These are phyloP conservation scores for Sceloporus tristichus DNA, from an alignment of 2,113 vertebrate species.

Conservation along the genomic window DNA sequence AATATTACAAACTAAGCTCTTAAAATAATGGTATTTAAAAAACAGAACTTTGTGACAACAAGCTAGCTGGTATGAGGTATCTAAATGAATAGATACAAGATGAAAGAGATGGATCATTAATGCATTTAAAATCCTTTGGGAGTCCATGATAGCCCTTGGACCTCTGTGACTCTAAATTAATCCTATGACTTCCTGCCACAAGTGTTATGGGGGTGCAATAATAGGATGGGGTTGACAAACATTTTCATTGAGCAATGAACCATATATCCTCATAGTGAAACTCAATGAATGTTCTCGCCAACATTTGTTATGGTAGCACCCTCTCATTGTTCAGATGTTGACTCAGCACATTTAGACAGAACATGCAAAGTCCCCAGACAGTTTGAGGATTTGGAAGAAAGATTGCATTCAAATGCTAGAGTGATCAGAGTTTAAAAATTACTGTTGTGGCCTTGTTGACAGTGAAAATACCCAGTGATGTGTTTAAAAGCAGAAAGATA, in stretches of 20 bases:
- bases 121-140: background rate
- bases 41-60: background rate
- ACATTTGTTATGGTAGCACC: conserved; percentile 26
- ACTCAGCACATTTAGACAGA: conserved; percentile 66
- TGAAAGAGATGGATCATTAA: too few relatives aligned
- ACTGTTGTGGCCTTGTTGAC: conserved; percentile 67
- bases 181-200: background rate
- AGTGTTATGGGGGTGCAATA: background rate
- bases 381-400: conserved; percentile 70
- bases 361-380: conserved; percentile 77
- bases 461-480: conserved; percentile 61
- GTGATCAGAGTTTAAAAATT: conserved; percentile 83
- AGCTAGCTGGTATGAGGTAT: background rate
- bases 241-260: background rate
- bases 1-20: background rate
- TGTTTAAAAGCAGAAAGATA: conserved; percentile 72
- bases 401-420: conserved; percentile 71
- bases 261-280: background rate
- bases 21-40: too few relatives aligned
- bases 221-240: background rate
- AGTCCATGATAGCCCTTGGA: background rate
- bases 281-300: conserved; percentile 55
- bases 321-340: conserved; percentile 56
- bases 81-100: too few relatives aligned
- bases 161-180: background rate